phyloP scores from a whole-genome alignment of 2,113 vertebrate genomes.

The Nesospiza acunhae region DNA sequence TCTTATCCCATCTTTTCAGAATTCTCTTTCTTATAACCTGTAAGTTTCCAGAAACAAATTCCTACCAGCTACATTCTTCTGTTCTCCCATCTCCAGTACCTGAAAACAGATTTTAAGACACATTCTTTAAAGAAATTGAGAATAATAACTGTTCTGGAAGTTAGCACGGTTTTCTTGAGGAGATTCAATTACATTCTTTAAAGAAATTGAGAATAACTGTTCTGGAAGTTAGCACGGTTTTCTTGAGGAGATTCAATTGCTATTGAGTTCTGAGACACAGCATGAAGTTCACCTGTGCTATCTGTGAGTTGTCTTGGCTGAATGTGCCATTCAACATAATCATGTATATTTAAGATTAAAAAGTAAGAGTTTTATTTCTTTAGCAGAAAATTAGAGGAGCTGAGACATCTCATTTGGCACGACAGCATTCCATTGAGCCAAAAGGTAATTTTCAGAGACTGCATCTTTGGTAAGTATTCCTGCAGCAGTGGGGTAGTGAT shows the following conservation, averaged over 20 bases:
- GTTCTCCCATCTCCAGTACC: not conserved
- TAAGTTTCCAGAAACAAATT: conserved; percentile 1
- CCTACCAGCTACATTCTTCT: not conserved
- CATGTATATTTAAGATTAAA: conserved; percentile 14
- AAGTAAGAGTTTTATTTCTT: conserved; percentile 22
- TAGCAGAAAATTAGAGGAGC: conserved; percentile 13
- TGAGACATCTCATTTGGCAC: not conserved
- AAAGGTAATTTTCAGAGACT: conserved; percentile 32
- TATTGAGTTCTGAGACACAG: not conserved
- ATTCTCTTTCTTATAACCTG: not conserved
- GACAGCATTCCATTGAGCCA: not conserved
- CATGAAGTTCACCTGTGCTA: not conserved
- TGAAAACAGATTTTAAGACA: not conserved
- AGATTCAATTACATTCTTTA: not conserved
- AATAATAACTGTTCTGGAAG: not conserved
- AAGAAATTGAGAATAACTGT: not conserved
- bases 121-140: not conserved
- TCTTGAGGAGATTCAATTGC: not conserved
- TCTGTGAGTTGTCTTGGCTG: not conserved
- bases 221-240: not conserved
- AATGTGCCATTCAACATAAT: not conserved
- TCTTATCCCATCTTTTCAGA: not conserved
- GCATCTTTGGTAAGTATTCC: conserved; percentile 12
- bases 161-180: not conserved
- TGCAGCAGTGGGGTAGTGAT: conserved; percentile 8